Percentiles rank a stretch among this genome's conserved stretches.
Evolutionary conservation across 2,797 vertebrate species (phyloP).

Genomic region (Carapus acus): DNA sequence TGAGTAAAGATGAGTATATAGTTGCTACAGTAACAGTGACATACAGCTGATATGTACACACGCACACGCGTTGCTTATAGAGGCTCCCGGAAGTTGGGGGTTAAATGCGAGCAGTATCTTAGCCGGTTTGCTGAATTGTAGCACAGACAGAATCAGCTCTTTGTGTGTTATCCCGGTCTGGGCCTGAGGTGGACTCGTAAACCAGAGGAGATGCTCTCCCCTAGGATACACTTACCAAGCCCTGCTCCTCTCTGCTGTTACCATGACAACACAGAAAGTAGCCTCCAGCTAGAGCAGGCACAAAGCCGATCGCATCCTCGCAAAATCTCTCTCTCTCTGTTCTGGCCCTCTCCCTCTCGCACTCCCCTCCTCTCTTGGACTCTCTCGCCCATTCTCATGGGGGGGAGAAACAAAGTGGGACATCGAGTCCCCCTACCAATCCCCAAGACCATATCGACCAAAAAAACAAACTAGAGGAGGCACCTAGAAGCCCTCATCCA

Average conservation of each 20-base stretch:
- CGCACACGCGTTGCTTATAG: too few species aligned
- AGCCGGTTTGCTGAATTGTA: conserved; percentile 4
- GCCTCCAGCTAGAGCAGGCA: conserved; percentile 61
- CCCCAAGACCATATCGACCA: conserved; percentile 1
- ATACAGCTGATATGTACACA: too few species aligned
- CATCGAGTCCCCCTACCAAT: conserved; percentile 15
- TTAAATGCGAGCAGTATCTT: conserved; percentile 9
- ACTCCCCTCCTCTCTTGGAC: conserved; percentile 47
- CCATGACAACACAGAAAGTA: conserved; percentile 71
- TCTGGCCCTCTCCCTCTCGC: conserved; percentile 36
- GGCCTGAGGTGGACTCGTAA: conserved; percentile 51
- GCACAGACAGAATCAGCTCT: conserved; percentile 24
- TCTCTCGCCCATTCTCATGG: conserved; percentile 27
- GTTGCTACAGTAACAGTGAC: too few species aligned
- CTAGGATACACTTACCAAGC: conserved; percentile 51
- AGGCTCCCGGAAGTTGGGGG: not conserved
- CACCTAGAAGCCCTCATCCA: conserved; percentile 34
- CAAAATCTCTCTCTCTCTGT: conserved; percentile 14
- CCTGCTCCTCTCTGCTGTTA: conserved; percentile 59
- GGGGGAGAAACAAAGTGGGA: conserved; percentile 51
- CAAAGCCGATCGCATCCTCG: conserved; percentile 46
- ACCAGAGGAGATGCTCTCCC: conserved; percentile 49
- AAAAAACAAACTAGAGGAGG: conserved; percentile 26
- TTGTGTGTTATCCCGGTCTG: conserved; percentile 37
- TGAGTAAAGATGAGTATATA: too few species aligned